Conservation (phyloP, 2,888 invertebrate genomes). For the Cremastinae sp. region DNA sequence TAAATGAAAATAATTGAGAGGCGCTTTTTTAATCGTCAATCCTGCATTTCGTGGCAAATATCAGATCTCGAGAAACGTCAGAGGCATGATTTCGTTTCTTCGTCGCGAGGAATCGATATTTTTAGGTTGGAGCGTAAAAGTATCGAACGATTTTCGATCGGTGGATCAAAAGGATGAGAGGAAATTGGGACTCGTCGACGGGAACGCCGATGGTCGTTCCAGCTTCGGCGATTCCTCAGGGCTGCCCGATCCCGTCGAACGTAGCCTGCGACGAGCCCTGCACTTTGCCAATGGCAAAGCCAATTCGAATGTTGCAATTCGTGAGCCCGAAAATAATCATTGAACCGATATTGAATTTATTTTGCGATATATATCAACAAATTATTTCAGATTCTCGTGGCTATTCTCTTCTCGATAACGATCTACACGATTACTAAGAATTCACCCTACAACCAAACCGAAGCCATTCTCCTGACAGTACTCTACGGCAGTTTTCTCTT, state of each 20-base stretch:
- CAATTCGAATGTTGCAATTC: slow-evolving; percentile 72
- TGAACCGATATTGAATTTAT: too few species aligned
- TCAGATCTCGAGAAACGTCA: slow-evolving; percentile 55
- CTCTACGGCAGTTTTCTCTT: slow-evolving; percentile 70
- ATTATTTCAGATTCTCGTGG: slow-evolving; percentile 63
- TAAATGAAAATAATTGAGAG: slow-evolving; percentile 8
- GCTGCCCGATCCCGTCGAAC: slow-evolving; percentile 41
- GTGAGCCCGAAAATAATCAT: too few species aligned
- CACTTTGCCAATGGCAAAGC: slow-evolving; percentile 66
- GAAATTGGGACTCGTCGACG: slow-evolving; percentile 45
- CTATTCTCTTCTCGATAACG: slow-evolving; percentile 62
- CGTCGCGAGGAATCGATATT: background rate
- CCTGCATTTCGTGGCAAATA: slow-evolving; percentile 36
- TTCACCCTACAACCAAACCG: slow-evolving; percentile 63
- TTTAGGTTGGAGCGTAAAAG: slow-evolving; percentile 29
- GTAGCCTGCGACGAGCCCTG: slow-evolving; percentile 57
- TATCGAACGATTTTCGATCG: too few species aligned
- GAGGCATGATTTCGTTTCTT: slow-evolving; percentile 11
- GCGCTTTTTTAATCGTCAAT: background rate
- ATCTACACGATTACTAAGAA: slow-evolving; percentile 63
- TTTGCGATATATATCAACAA: too few species aligned
- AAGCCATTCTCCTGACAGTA: slow-evolving; percentile 62
- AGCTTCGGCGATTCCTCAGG: slow-evolving; percentile 37
- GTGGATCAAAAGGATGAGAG: slow-evolving; percentile 36
- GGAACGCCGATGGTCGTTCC: slow-evolving; percentile 44